phyloP scores from a whole-genome alignment of 2,113 vertebrate species.

The Lontra canadensis region DNA sequence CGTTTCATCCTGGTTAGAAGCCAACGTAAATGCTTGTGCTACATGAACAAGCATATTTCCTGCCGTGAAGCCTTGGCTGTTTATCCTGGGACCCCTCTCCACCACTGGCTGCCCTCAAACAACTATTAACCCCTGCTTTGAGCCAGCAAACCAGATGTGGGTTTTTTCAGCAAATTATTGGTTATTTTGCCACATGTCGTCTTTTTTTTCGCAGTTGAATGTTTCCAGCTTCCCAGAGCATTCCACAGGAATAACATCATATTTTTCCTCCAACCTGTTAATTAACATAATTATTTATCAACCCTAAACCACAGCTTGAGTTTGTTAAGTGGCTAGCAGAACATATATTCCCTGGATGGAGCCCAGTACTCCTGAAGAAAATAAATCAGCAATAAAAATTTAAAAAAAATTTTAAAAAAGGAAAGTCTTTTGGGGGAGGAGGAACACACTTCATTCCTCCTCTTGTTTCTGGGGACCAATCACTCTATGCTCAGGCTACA shows the following conservation, averaged over 20 bases:
- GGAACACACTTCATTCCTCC: background rate
- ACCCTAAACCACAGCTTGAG: slow-evolving; percentile 83
- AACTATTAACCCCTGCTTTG: slow-evolving; percentile 92
- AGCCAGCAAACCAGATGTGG: slow-evolving; percentile 93
- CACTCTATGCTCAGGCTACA: background rate
- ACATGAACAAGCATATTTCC: slow-evolving; percentile 94
- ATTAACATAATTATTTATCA: slow-evolving; percentile 93
- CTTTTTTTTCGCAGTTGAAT: slow-evolving; percentile 91
- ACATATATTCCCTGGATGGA: slow-evolving; percentile 50
- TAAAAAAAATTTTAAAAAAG: background rate
- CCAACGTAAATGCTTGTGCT: slow-evolving; percentile 94
- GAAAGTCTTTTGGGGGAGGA: background rate
- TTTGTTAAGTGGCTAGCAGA: slow-evolving; percentile 79
- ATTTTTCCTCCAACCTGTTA: slow-evolving; percentile 91
- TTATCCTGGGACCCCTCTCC: slow-evolving; percentile 90
- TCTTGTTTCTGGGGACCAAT: background rate
- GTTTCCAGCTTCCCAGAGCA: slow-evolving; percentile 94
- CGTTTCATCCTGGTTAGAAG: slow-evolving; percentile 86
- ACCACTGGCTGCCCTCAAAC: slow-evolving; percentile 89
- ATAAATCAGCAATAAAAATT: background rate
- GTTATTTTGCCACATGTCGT: slow-evolving; percentile 90
- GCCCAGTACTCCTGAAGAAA: slow-evolving; percentile 64
- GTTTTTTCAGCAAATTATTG: slow-evolving; percentile 95
- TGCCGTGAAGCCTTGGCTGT: slow-evolving; percentile 93
- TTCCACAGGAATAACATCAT: slow-evolving; percentile 92